These are phyloP conservation scores for Onychomys arenicola DNA, from an alignment of 2,797 vertebrate species.

Conservation along the genomic window DNA sequence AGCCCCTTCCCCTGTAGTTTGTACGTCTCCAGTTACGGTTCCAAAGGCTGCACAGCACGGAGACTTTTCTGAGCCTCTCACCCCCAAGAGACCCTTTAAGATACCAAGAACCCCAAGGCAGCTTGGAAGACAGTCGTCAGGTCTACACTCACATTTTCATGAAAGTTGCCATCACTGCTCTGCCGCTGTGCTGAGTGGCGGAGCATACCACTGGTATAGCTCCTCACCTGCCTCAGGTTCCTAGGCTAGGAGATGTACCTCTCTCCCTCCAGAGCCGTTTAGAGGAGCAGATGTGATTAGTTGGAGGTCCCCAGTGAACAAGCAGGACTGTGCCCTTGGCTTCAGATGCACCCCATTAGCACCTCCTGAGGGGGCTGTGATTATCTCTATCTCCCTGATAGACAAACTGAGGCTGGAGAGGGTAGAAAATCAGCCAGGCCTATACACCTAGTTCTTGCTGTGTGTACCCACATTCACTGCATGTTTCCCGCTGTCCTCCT, in stretches of 20 bases:
- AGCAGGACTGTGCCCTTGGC: neutral
- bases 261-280: neutral
- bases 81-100: neutral
- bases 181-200: neutral
- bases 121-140: neutral
- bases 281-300: neutral
- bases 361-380: no score
- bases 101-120: neutral
- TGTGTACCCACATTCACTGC: neutral
- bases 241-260: neutral
- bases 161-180: neutral
- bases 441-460: neutral
- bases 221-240: neutral
- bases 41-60: constrained; percentile 54
- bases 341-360: neutral
- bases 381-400: neutral
- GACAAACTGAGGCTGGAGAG: neutral
- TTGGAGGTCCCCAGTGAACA: neutral
- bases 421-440: neutral
- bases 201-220: neutral
- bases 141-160: accelerated
- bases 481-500: neutral
- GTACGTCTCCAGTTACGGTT: constrained; percentile 67
- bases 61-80: constrained; percentile 53
- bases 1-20: neutral